These are phyloP conservation scores for Cyprinodon brontotheroides DNA, from an alignment of 2,113 vertebrate genomes.

Conservation along the genomic window DNA sequence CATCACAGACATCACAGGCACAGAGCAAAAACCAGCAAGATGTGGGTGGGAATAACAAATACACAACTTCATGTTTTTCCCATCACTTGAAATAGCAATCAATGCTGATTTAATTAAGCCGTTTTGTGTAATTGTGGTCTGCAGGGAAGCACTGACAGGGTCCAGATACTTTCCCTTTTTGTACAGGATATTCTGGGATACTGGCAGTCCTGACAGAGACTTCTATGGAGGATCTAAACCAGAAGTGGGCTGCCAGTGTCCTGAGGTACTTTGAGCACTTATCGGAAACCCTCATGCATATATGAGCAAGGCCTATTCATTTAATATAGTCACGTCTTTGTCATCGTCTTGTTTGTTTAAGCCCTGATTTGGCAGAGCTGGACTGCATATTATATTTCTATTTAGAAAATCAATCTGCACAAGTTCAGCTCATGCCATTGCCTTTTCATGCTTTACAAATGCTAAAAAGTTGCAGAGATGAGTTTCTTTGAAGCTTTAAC, in stretches of 20 bases:
- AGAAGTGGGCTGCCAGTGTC: conserved; percentile 68
- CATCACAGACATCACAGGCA: conserved; percentile 40
- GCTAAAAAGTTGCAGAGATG: background rate
- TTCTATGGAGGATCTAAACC: conserved; percentile 64
- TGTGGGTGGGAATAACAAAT: conserved; percentile 61
- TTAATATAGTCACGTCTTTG: conserved; percentile 59
- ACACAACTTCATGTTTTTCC: conserved; percentile 68
- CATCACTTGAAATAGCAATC: conserved; percentile 76
- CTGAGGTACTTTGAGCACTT: conserved; percentile 53
- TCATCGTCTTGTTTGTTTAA: conserved; percentile 68
- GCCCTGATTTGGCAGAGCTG: conserved; percentile 37
- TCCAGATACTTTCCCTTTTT: conserved; percentile 75
- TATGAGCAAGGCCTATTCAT: conserved; percentile 43
- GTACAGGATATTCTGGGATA: conserved; percentile 69
- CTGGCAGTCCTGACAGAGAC: conserved; percentile 63
- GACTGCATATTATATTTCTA: conserved; percentile 43
- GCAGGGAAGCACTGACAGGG: conserved; percentile 70
- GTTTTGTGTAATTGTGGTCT: conserved; percentile 72
- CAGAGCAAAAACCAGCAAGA: conserved; percentile 29
- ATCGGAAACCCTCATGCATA: conserved; percentile 62
- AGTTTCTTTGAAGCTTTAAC: background rate
- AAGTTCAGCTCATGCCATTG: background rate
- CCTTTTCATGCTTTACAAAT: conserved; percentile 17
- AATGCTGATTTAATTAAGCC: conserved; percentile 77
- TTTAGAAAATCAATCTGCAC: conserved; percentile 22